A percentile compares a stretch with the other conserved stretches of the same genome.
phyloP scores from a whole-genome alignment of 2,888 invertebrate genomes.

The Caenorhabditis uteleia region DNA sequence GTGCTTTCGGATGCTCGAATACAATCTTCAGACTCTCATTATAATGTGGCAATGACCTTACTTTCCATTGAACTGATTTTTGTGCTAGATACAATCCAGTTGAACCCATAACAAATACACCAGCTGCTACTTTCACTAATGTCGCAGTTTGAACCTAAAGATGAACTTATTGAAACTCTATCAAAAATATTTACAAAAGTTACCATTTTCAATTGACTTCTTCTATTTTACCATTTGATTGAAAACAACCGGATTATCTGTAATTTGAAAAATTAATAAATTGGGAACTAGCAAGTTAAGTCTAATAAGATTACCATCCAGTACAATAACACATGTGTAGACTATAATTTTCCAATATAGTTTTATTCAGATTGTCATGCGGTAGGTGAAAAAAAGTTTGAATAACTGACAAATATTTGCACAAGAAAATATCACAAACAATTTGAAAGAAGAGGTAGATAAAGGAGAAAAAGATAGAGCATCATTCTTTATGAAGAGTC shows the following conservation, averaged over 20 bases:
- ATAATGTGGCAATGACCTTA: conserved; percentile 58
- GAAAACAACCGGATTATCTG: background rate
- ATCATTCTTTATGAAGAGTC: conserved; percentile 70
- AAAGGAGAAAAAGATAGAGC: background rate
- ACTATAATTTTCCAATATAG: background rate
- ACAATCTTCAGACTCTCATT: conserved; percentile 60
- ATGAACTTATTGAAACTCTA: background rate
- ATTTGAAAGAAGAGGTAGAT: background rate
- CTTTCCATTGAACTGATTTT: conserved; percentile 57
- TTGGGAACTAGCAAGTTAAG: too few species aligned
- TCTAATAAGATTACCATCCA: too few species aligned
- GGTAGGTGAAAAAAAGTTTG: background rate
- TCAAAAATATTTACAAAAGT: background rate
- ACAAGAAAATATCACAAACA: conserved; percentile 1
- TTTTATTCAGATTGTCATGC: too few species aligned
- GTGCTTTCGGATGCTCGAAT: conserved; percentile 58
- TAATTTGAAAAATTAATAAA: background rate
- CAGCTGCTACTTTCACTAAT: conserved; percentile 61
- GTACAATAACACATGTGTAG: too few species aligned
- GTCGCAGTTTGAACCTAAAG: conserved; percentile 55
- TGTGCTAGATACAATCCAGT: conserved; percentile 62
- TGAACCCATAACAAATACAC: conserved; percentile 59
- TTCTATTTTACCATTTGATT: background rate
- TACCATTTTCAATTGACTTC: conserved; percentile 9
- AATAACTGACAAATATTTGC: background rate